Base-by-base conservation (phyloP, 1,140 invertebrate genomes). In the Pantala flavescens region DNA sequence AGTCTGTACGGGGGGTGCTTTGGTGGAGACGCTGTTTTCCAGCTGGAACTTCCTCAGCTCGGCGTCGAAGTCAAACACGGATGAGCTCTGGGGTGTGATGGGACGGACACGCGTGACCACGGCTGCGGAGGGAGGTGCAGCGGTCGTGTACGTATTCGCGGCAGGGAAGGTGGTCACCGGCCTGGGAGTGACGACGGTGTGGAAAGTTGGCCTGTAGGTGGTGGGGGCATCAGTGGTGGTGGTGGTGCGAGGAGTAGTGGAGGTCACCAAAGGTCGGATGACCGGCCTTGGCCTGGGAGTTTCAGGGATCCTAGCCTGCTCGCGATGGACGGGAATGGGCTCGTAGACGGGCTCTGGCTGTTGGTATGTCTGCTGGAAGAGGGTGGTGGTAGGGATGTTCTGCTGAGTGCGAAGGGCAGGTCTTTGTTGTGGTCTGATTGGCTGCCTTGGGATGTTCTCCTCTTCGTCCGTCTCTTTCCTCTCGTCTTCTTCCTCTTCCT, bases 11-110 rank as follows among this genome's bases (percentile, higher is more conserved):
- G 76, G n/a, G 12, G 43, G 71, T 12, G 76, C 73, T 14, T 81
- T 79, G n/a, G 84, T 83, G n/a, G 82, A 83, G 10, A 87, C 82
- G 79, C 88, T 87, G 77, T 90, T 89, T n/a, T 90, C 89, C 76
- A 90, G 86, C 78, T 91, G 90, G 85, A 91, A 92, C 78, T 90
- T 90, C 71, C 90, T 89, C 76, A 92, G 89, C 81, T 91, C 90
- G 14, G 87, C 87, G 49, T 90, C 90, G 74, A 91, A 91, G 80
- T 90, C 88, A 49, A 91, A 85, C 70, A 87, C 85, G 21, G 73
- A 23, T 10, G n/a, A 19, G 76, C 79, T 79, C 43, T 83, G 80
- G 42, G 81, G 80, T 43, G 81, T 81, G 24, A 81, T 71, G 72
- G 79, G 74, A 74, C 74, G 76, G 84, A 82, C 75, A 84, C 78